Percentiles rank a stretch among this genome's conserved stretches.
Conservation (phyloP, 2,113 vertebrate species). For the Verasper variegatus region DNA sequence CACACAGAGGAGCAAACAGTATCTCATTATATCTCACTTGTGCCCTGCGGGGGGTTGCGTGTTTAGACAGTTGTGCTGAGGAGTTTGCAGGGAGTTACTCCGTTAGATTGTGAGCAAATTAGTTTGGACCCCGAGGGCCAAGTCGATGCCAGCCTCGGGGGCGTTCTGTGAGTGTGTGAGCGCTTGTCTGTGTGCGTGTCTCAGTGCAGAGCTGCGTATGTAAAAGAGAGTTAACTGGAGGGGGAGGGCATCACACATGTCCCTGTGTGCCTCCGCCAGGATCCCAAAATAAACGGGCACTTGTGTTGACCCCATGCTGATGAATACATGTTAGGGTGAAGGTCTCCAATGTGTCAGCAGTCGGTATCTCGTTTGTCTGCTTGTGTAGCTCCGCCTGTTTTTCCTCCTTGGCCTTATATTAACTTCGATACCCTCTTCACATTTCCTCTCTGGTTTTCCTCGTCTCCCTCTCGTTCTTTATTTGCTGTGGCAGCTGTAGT, state of each 20-base stretch:
- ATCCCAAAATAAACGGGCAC: conserved; percentile 70
- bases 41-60: conserved; percentile 47
- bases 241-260: conserved; percentile 54
- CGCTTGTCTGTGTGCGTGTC: not conserved
- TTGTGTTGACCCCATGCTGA: conserved; percentile 41
- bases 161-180: not conserved
- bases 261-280: conserved; percentile 50
- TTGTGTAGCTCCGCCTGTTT: conserved; percentile 16
- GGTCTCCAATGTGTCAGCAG: conserved; percentile 38
- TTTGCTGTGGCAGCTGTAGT: conserved; percentile 55
- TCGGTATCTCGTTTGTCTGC: conserved; percentile 15
- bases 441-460: conserved; percentile 5
- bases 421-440: conserved; percentile 1
- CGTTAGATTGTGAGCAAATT: conserved; percentile 62
- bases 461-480: not conserved
- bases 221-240: conserved; percentile 6
- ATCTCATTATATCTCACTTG: conserved; percentile 48
- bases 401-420: conserved; percentile 34
- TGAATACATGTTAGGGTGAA: conserved; percentile 56
- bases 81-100: conserved; percentile 51
- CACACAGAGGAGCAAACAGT: conserved; percentile 12
- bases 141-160: conserved; percentile 48
- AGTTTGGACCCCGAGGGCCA: conserved; percentile 59
- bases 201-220: conserved; percentile 4
- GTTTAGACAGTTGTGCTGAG: conserved; percentile 55